Evolutionary conservation across 2,797 vertebrate species (phyloP).

Genomic region (Sternarchorhynchus goeldii): DNA sequence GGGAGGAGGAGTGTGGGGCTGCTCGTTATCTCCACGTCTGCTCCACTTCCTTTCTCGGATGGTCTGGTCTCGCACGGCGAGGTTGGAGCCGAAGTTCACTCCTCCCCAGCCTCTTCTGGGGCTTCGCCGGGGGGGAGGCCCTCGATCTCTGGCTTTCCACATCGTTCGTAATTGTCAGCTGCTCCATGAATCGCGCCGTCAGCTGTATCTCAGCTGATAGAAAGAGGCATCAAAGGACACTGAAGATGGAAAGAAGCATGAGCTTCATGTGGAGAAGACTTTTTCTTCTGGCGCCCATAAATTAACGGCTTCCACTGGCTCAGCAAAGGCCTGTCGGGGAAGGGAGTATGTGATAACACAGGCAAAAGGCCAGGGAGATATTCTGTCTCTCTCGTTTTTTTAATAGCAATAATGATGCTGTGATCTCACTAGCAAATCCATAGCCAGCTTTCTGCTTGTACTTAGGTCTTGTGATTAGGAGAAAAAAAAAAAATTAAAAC

Average conservation of each 20-base stretch:
- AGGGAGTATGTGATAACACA: constrained; percentile 45
- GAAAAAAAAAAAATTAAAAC: constrained; percentile 14
- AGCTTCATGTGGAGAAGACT: background rate
- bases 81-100: background rate
- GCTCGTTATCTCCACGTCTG: constrained; percentile 39
- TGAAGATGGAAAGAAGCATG: background rate
- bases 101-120: background rate
- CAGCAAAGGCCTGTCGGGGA: constrained; percentile 41
- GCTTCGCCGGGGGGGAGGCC: background rate
- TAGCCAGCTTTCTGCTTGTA: constrained; percentile 4
- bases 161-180: background rate
- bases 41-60: constrained; percentile 37
- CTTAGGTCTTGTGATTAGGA: constrained; percentile 27
- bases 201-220: constrained; percentile 31
- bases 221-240: background rate
- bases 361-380: constrained; percentile 38
- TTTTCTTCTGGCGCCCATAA: constrained; percentile 33
- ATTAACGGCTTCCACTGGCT: constrained; percentile 30
- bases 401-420: constrained; percentile 13
- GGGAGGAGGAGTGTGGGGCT: constrained; percentile 25
- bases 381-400: no score
- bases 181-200: constrained; percentile 14
- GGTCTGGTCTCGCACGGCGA: background rate
- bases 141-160: background rate
- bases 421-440: constrained; percentile 21